Evolutionary conservation across 1,140 invertebrate genomes (phyloP), one percentile per base, ranked within the genome.

Genomic region (Atopsyche davidsoni): DNA sequence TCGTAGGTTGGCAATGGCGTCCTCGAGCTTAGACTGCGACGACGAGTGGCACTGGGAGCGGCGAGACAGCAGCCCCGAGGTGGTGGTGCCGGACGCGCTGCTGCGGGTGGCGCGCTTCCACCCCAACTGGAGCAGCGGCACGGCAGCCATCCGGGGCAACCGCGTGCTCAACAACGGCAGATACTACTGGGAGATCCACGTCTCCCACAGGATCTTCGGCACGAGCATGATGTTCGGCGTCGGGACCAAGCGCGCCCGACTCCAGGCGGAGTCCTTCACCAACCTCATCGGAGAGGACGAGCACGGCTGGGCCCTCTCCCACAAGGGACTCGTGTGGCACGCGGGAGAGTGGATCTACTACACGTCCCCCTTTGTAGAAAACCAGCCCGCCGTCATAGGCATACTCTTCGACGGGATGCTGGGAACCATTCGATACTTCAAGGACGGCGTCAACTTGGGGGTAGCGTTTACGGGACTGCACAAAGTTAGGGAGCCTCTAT

Each of bases 221-320:
- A 87, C 85, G 0, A 84, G 82, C 49, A 85, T 87, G 69, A 87
- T 87, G 85, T 83, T 87, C 54, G 85, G 85, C 21, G 73, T 87
- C 4, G 82, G 79, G 2, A 87, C 85, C 1, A 69, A 68, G 39
- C 65, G 72, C 7, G 79, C 80, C 7, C 64, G 80, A 0, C 67
- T 87, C 0, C 81, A 86, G 55, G 75, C 76, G 0, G 77, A 82
- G 58, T 70, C 76, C 10, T 88, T 86, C 63, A 75, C 79, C 10
- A 85, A 86, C 62, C 64, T 87, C 54, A 64, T 88, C 3, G 85
- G 85, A 6, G 80, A 85, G 64, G 81, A 87, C 60, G 68, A 75
- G 31, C 66, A 84, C 28, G 77, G 83, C 28, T 87, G 85, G 85
- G 85, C 82, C 0, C 60, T 87, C 3, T 85, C 81, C 0, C 85